Evolutionary conservation across 2,113 vertebrate genomes (phyloP), one percentile per base, ranked within the genome.

Genomic region (Azemiops feae): DNA sequence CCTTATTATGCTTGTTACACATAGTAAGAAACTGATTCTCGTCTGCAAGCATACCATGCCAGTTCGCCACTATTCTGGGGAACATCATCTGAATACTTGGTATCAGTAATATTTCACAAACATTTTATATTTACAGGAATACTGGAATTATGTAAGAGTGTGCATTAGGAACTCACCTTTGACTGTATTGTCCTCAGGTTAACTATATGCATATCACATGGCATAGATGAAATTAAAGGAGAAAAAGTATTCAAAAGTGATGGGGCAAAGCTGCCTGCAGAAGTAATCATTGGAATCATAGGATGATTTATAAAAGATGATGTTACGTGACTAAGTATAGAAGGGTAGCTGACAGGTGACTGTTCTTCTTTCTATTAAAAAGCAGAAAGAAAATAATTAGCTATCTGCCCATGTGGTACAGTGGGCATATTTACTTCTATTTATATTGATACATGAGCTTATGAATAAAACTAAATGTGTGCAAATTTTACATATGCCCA

Each of bases 131-230:
- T 20, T 45, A 85, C 22, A 89, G 92, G 53, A 90, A 45, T 58
- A 90, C 25, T 89, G 93, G 30, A 30, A 2, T 47, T 2, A 4
- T 43, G 55, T 18, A 22, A 57, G 25, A 74, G 9, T 4, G 43
- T n/a, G 30, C 85, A 4, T 5, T 58, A 81, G 94, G 57, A 16
- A 89, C 95, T 96, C 97, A 99, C 99, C 98, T 98, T 97, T 93
- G 98, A 97, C 91, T 99, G 98, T 94, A 99, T 97, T 22, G 98
- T 98, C 95, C 98, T 98, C 92, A 99, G 96, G 95, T 99, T 99
- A 93, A 99, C 96, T 93, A 99, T 92, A 94, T 99, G 98, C 93
- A 99, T 85, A 92, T 99, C 99, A 89, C 99, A 99, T 9, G 99
- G 99, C 96, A 99, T 95, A 1, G 99, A 97, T 3, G 97, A 97